Evolutionary conservation across 92 coral and sea anemone genomes (phyloP).

Genomic region (Pocillopora grandis): DNA sequence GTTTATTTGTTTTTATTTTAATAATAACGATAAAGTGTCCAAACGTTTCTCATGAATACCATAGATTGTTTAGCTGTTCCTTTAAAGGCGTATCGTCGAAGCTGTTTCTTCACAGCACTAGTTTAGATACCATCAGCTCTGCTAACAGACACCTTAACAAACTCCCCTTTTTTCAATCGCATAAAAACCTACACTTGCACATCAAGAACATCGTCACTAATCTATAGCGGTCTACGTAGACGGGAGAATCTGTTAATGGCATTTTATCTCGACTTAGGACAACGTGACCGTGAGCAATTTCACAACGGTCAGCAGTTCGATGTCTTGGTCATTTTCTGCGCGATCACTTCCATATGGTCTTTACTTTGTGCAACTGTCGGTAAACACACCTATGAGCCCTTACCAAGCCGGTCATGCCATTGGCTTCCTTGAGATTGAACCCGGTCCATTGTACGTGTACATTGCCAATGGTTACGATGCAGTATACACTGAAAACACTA

Average conservation of each 20-base stretch:
- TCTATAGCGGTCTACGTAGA: too few species aligned
- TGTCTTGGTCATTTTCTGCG: slow-evolving; percentile 14
- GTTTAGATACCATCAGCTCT: too few species aligned
- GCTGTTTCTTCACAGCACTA: too few species aligned
- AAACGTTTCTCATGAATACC: too few species aligned
- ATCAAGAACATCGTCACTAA: too few species aligned
- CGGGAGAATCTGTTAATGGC: background rate
- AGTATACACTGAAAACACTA: slow-evolving; percentile 34
- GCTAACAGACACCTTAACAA: too few species aligned
- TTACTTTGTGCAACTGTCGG: slow-evolving; percentile 52
- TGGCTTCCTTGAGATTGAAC: slow-evolving; percentile 50
- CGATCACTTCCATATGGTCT: slow-evolving; percentile 54
- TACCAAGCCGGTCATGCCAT: slow-evolving; percentile 22
- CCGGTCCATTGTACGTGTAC: slow-evolving; percentile 49
- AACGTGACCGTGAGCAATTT: background rate
- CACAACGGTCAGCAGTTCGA: background rate
- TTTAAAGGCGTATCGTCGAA: too few species aligned
- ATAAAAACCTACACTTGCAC: too few species aligned
- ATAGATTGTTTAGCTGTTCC: too few species aligned
- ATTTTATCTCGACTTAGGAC: background rate
- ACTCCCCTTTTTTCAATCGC: too few species aligned
- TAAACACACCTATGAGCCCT: background rate
- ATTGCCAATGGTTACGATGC: slow-evolving; percentile 49
- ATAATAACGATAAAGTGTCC: too few species aligned
- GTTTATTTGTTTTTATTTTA: too few species aligned